Percentiles rank a stretch among this genome's conserved stretches.
phyloP scores from a whole-genome alignment of 2,797 vertebrate genomes.

The Pogoniulus pusillus region DNA sequence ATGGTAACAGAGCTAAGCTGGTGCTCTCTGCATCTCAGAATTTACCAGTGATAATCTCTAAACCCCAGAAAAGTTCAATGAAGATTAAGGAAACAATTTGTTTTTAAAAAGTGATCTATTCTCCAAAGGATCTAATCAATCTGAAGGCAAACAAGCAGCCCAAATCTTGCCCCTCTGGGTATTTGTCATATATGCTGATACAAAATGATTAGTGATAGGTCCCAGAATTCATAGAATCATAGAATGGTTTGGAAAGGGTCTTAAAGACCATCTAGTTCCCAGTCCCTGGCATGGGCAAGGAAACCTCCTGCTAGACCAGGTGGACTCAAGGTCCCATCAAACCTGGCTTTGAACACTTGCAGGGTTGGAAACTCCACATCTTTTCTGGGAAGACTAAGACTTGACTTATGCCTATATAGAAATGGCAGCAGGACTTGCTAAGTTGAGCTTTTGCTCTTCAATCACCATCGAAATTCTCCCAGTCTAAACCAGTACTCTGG shows the following conservation, averaged over 20 bases:
- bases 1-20: constrained; percentile 1
- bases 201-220: neutral
- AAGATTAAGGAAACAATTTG: neutral
- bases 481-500: neutral
- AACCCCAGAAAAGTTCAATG: neutral
- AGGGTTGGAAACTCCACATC: too few relatives aligned
- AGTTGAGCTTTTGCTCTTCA: neutral
- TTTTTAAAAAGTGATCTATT: neutral
- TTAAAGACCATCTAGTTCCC: too few relatives aligned
- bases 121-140: neutral
- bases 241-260: too few relatives aligned
- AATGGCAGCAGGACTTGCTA: neutral
- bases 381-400: too few relatives aligned
- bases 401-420: neutral
- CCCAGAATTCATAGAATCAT: neutral
- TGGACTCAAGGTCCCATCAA: too few relatives aligned
- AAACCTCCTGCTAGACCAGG: too few relatives aligned
- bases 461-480: neutral
- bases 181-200: neutral
- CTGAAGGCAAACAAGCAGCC: neutral
- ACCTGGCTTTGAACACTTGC: too few relatives aligned
- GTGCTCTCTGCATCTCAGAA: neutral
- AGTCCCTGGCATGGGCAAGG: too few relatives aligned
- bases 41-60: neutral
- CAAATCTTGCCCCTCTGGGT: neutral